These are phyloP conservation scores for Pollimyrus isidori DNA, from an alignment of 2,113 vertebrate species.

Conservation along the genomic window DNA sequence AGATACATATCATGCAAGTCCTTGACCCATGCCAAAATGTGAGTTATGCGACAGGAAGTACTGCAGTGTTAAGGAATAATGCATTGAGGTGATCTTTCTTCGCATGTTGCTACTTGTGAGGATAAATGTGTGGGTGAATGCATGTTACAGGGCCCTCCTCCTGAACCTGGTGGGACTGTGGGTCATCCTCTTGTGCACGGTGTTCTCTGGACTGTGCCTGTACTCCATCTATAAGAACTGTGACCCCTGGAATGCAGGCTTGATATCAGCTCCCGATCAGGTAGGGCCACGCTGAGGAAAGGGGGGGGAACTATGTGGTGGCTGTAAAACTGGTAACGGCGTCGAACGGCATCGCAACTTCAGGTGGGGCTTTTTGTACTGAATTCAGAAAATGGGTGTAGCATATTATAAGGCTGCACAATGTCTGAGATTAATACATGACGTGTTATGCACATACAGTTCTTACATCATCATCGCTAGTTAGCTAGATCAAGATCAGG, in stretches of 20 bases:
- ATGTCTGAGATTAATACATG: no score
- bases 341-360: no score
- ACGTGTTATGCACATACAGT: no score
- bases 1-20: conserved; percentile 89
- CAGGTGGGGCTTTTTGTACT: no score
- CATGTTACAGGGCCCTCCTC: conserved; percentile 71
- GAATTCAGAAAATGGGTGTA: no score
- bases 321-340: no score
- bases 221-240: conserved; percentile 85
- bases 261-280: conserved; percentile 78
- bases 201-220: conserved; percentile 73
- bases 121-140: not conserved
- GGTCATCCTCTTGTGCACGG: conserved; percentile 64
- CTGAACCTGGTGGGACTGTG: conserved; percentile 84
- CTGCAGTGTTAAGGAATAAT: not conserved
- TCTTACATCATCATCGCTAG: no score
- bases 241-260: conserved; percentile 74
- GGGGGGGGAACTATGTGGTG: not conserved
- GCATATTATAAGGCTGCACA: no score
- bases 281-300: conserved; percentile 41
- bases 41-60: conserved; percentile 43
- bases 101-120: no score
- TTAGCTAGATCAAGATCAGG: no score
- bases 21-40: conserved; percentile 82
- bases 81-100: not conserved